A percentile compares a stretch with the other conserved stretches of the same genome.
Evolutionary conservation across 2,888 invertebrate species (phyloP).

Genomic region (Melieria omissa): DNA sequence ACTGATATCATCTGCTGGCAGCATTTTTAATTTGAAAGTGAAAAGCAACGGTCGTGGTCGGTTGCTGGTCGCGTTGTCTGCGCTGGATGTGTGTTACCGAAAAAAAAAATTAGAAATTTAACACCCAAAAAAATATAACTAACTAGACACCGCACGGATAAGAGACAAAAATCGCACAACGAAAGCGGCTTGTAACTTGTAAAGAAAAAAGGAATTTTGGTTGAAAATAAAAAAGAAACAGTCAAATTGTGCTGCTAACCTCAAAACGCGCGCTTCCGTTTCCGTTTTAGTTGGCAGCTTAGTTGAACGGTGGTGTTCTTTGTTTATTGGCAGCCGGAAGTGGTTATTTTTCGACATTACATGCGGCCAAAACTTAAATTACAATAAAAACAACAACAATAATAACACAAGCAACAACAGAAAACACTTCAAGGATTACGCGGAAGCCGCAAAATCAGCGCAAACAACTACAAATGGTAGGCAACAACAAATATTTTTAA

Average conservation of each 20-base stretch:
- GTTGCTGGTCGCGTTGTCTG: background rate
- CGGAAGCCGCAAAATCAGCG: slow-evolving; percentile 6
- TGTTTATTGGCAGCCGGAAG: slow-evolving; percentile 12
- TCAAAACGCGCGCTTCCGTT: slow-evolving; percentile 36
- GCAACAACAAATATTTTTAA: slow-evolving; percentile 15
- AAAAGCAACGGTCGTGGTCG: slow-evolving; percentile 60
- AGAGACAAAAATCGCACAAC: background rate
- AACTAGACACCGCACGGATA: background rate
- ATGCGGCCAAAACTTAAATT: background rate
- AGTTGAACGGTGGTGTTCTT: background rate
- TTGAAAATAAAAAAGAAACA: background rate
- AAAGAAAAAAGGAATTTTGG: background rate
- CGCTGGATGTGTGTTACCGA: too few relatives aligned
- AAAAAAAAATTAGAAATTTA: slow-evolving; percentile 8
- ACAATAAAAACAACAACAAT: slow-evolving; percentile 9
- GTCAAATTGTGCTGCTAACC: background rate
- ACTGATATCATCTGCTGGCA: slow-evolving; percentile 60
- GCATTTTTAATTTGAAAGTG: slow-evolving; percentile 66
- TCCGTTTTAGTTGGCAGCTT: slow-evolving; percentile 32
- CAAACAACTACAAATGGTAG: slow-evolving; percentile 24
- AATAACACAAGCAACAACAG: slow-evolving; percentile 8
- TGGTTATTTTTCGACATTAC: slow-evolving; percentile 8
- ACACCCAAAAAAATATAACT: background rate
- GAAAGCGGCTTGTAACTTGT: background rate
- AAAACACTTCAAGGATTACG: slow-evolving; percentile 15